Base-by-base conservation (phyloP, 2,113 vertebrate genomes). In the Upupa epops region DNA sequence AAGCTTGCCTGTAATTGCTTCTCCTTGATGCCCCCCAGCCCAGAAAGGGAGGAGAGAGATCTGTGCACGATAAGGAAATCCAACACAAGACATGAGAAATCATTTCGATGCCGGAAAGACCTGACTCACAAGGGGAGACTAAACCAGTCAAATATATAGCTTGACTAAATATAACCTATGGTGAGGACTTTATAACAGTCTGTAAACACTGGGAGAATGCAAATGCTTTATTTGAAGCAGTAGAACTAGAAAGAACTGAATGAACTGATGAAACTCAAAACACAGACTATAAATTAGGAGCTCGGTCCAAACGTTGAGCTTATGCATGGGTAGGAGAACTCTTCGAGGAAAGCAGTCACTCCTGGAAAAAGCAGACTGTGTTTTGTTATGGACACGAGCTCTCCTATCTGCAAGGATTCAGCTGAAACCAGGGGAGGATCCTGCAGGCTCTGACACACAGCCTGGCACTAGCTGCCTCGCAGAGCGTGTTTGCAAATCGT, bases 401-500 rank as follows among this genome's bases (percentile, higher is more conserved):
- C 60, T 28, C 22, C 49, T 46, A 79, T 59, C 77, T 61, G 32
- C 1, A 0, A 82, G 74, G 54, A 90, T 72, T 92, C 86, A 55
- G 70, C 14, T 0, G 1, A 72, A 92, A 82, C 56, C 69, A 82
- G 46, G 6, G 2, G 7, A 82, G 74, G 78, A 86, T 83, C 86
- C 74, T 73, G 74, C 84, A 78, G 88, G 46, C 46, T 75, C 15
- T 2, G 0, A 64, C 5, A 5, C 19, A 11, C 72, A 83, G 92
- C 86, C 73, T 90, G 81, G 34, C 68, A 19, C 84, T 84, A 25
- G 55, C 90, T 82, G 83, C 55, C 90, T 59, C 89, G 84, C 64
- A 12, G 34, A 73, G 48, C 75, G 48, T 66, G 89, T 90, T 93
- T 96, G 93, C 92, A 95, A 90, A 93, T 94, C 76, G 63, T 76